Evolutionary conservation across 2,113 vertebrate genomes (phyloP).

Genomic region (Lepidothrix coronata): DNA sequence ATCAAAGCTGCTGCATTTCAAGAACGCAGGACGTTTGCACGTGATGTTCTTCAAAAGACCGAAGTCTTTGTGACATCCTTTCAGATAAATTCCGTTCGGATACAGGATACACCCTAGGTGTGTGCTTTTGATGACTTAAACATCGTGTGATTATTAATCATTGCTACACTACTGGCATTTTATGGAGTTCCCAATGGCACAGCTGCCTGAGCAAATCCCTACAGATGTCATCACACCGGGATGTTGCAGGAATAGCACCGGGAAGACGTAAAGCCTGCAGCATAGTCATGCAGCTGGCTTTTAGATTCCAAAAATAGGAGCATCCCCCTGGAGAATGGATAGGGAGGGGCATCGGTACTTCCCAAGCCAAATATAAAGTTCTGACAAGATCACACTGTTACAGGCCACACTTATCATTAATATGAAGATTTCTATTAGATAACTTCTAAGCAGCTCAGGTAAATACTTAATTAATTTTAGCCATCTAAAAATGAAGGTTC

Average conservation of each 20-base stretch:
- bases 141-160: constrained; percentile 20
- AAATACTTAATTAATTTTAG: neutral
- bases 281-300: neutral
- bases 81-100: neutral
- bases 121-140: neutral
- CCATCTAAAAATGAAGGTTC: neutral
- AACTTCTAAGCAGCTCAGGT: neutral
- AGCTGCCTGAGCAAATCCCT: constrained; percentile 16
- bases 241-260: neutral
- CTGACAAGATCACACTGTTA: neutral
- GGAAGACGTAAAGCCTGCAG: neutral
- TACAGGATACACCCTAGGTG: neutral
- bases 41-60: neutral
- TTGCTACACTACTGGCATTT: neutral
- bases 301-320: neutral
- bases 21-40: neutral
- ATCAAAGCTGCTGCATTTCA: neutral
- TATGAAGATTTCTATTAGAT: neutral
- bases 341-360: neutral
- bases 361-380: neutral
- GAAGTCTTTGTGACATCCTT: neutral
- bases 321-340: neutral
- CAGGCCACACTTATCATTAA: neutral
- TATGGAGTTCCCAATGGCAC: neutral
- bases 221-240: neutral